phyloP scores from a whole-genome alignment of 2,113 vertebrate species.

The Calonectris borealis region DNA sequence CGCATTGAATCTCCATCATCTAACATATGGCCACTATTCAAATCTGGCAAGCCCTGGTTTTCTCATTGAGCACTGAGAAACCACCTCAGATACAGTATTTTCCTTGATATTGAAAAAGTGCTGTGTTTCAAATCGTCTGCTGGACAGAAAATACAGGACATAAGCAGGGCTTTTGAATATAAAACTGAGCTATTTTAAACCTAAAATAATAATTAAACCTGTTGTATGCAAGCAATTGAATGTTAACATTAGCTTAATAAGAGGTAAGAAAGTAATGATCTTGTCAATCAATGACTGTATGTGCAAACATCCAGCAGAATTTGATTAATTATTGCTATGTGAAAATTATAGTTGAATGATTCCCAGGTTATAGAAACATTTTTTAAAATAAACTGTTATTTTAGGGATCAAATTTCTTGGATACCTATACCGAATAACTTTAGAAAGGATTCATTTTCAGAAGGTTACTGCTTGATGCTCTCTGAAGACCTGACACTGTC shows the following conservation, averaged over 20 bases:
- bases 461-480: not conserved
- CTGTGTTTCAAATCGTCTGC: not conserved
- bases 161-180: not conserved
- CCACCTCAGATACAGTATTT: not conserved
- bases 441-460: not conserved
- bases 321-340: not conserved
- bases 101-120: not conserved
- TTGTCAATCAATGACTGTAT: not conserved
- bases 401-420: not conserved
- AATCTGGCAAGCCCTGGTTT: conserved; percentile 16
- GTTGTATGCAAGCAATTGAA: not conserved
- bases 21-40: not conserved
- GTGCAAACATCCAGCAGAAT: not conserved
- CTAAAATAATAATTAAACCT: not conserved
- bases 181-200: not conserved
- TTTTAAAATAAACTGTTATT: not conserved
- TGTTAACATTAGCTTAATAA: not conserved
- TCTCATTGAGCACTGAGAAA: not conserved
- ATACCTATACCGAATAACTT: not conserved
- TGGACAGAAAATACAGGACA: not conserved
- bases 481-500: not conserved
- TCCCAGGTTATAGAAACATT: not conserved
- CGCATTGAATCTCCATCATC: not conserved
- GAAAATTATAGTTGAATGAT: not conserved
- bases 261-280: not conserved